Base-by-base conservation (phyloP, 2,888 invertebrate genomes). In the Lochmaea crataegi region DNA sequence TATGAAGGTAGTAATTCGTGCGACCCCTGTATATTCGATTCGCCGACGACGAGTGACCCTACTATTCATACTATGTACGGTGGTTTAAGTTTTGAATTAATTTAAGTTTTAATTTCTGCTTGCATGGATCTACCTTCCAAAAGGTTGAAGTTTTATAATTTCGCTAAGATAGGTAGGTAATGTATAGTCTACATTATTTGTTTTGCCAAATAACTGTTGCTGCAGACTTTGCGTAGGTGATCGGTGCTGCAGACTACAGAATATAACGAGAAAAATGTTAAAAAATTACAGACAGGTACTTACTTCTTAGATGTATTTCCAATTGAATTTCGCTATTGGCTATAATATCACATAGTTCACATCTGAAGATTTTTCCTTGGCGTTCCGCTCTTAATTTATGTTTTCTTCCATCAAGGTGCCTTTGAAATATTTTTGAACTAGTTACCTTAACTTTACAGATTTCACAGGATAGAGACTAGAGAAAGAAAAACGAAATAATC, bases 271-370 rank as follows among this genome's bases (percentile, higher is more conserved):
- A n/a, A 72, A 48, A 53, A 53, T 51, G 42, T 42, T 42, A 65
- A 41, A 65, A 61, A 41, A 26, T 16, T 32, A 32, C 38, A 26
- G 10, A 38, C 32, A n/a, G 12, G 58, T 66, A 81, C 84, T 82
- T 83, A 87, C 87, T 86, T 74, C 82, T 84, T 45, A 86, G 76
- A 78, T 87, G 87, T 67, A 85, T 84, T 71, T 86, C 84, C 6
- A 87, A 79, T 78, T 87, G 87, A 69, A 82, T 85, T 80, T 86
- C 85, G 77, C 86, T 86, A 75, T 87, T 87, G 18, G 86, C 85
- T 26, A 81, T 82, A 68, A 86, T 79, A 53, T 86, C 82, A 74
- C 87, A 87, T 42, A 86, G 74, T 38, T 86, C 84, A 79, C 87
- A 87, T 71, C 80, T 79, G 77, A 85, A 86, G 16, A 82, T 83